These are phyloP conservation scores for Gavialis gangeticus DNA, from an alignment of 2,113 vertebrate genomes.

Conservation along the genomic window DNA sequence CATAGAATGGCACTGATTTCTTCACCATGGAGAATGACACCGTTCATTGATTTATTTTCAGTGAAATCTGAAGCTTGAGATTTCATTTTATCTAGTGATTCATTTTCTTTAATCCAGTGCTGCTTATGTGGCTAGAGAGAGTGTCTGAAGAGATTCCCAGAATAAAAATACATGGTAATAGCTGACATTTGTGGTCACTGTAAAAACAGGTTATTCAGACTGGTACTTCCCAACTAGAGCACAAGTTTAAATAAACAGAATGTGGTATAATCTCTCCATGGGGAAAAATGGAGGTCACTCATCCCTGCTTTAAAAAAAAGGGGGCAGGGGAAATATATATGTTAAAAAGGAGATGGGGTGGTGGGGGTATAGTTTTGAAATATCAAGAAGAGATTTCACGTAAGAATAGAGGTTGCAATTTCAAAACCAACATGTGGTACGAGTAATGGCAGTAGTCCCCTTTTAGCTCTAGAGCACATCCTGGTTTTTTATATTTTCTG, in stretches of 20 bases:
- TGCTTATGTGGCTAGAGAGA: neutral
- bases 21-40: neutral
- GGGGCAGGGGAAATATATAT: neutral
- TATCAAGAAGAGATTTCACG: neutral
- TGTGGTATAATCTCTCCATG: neutral
- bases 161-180: neutral
- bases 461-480: neutral
- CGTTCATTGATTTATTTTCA: neutral
- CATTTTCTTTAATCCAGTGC: neutral
- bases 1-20: neutral
- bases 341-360: neutral
- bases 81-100: neutral
- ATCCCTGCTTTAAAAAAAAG: neutral
- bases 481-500: neutral
- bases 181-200: constrained; percentile 7
- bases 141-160: neutral
- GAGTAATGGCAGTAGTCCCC: neutral
- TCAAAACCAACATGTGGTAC: neutral
- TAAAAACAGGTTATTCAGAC: neutral
- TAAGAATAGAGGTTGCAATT: neutral
- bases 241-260: constrained; percentile 17
- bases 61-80: neutral
- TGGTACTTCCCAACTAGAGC: neutral
- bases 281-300: neutral
- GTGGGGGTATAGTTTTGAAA: neutral